phyloP scores from a whole-genome alignment of 2,113 vertebrate genomes.

The Scolopax mira region DNA sequence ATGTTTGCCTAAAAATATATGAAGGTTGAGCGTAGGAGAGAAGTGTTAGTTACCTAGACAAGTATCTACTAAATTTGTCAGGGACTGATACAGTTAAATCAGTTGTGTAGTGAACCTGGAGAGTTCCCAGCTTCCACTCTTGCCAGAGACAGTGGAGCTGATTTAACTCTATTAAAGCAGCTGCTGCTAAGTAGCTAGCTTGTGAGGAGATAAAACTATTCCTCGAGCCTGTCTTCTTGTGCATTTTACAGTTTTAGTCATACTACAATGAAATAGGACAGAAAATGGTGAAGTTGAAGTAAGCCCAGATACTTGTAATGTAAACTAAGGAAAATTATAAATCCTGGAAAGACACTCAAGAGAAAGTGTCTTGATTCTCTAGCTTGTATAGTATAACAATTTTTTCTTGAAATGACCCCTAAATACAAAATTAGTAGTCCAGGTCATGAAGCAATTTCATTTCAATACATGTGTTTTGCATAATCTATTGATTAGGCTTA shows the following conservation, averaged over 20 bases:
- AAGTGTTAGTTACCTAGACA: background rate
- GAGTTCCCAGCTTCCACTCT: background rate
- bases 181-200: background rate
- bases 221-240: background rate
- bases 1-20: background rate
- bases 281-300: background rate
- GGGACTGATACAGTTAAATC: background rate
- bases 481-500: constrained; percentile 26
- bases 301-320: background rate
- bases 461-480: background rate
- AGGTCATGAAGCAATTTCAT: background rate
- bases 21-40: background rate
- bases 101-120: background rate
- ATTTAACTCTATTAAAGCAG: background rate
- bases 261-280: background rate
- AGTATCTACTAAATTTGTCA: background rate
- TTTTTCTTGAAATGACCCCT: background rate
- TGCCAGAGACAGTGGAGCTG: background rate
- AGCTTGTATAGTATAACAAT: background rate
- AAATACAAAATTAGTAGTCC: background rate
- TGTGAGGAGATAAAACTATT: background rate
- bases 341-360: background rate
- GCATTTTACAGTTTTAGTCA: background rate
- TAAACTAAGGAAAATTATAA: background rate
- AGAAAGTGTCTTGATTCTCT: background rate